Percentiles rank a stretch among this genome's conserved stretches.
These are phyloP conservation scores for Idaea dimidiata DNA, from an alignment of 2,888 invertebrate genomes.

Conservation along the genomic window DNA sequence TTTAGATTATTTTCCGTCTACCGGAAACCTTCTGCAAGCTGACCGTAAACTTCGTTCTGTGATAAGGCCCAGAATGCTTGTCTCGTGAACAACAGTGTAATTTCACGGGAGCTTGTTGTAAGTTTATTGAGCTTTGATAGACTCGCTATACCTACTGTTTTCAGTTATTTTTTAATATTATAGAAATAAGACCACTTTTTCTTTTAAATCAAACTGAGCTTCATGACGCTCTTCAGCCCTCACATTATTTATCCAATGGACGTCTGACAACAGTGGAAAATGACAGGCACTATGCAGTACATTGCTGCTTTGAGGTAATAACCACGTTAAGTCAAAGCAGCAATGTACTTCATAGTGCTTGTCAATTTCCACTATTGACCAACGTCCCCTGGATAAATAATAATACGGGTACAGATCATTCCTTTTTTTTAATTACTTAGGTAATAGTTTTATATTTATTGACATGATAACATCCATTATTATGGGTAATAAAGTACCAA, in stretches of 20 bases:
- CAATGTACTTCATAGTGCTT: too few species aligned
- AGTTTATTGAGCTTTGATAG: conserved; percentile 51
- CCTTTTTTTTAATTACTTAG: background rate
- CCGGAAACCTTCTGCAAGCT: too few species aligned
- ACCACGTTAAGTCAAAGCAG: too few species aligned
- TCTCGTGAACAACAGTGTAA: conserved; percentile 55
- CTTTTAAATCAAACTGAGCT: background rate
- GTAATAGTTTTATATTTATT: background rate
- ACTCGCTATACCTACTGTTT: conserved; percentile 34
- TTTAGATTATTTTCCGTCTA: too few species aligned
- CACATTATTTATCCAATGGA: too few species aligned
- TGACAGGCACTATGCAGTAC: too few species aligned
- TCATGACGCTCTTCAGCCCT: background rate
- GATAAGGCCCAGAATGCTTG: conserved; percentile 25
- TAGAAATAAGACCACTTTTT: conserved; percentile 13
- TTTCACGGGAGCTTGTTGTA: conserved; percentile 48
- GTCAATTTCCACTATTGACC: too few species aligned
- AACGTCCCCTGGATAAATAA: too few species aligned
- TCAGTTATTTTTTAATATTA: conserved; percentile 14
- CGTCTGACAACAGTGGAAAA: too few species aligned
- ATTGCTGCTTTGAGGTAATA: too few species aligned
- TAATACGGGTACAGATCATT: too few species aligned
- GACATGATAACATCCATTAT: background rate
- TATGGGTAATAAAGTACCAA: background rate
- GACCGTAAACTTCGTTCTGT: too few species aligned